Evolutionary conservation across 2,888 invertebrate genomes (phyloP), one percentile per base, ranked within the genome.

Genomic region (Melitaea athalia): DNA sequence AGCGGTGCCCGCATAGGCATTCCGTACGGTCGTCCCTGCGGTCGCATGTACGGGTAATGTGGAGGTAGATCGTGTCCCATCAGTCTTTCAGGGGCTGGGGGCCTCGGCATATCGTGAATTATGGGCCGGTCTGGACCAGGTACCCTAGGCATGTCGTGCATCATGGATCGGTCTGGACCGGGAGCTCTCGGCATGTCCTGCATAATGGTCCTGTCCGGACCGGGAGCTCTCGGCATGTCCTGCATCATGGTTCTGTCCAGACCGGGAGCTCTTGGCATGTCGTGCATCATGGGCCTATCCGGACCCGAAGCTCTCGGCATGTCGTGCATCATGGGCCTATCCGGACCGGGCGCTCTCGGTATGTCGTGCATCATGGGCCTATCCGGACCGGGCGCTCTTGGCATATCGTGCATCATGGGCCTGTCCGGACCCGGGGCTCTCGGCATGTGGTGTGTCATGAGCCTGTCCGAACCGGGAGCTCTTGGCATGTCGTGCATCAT

Each of bases 1-100:
- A 77, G 45, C 75, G 78, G 74, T 67, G 72, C 63, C 71, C 70
- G 75, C 64, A 72, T 72, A 68, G 67, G 77, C 68, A 66, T 71
- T 65, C 66, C 75, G 74, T 68, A 75, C 49, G 73, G 68, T 60
- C 72, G 74, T 69, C 64, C 71, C 57, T 62, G 77, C 45, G 67
- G 69, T 52, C 78, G 31, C 74, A 72, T 65, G 66, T 69, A 74
- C 59, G 72, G 73, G 68, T 72, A 75, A 74, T 72, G 74, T 10
- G 72, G 74, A 62, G 57, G 71, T 72, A 63, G 73, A 53, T 67
- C 77, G 76, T 49, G 76, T 70, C 63, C 68, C 62, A 67, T 72
- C 55, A 67, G 62, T 59, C 72, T 64, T 11, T 72, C 72, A n/a
- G 72, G 67, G 5, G 69, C 62, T 15, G 67, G 69, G 15, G 52